Evolutionary conservation across 2,888 invertebrate genomes (phyloP).

Genomic region (Heliconius aoede): DNA sequence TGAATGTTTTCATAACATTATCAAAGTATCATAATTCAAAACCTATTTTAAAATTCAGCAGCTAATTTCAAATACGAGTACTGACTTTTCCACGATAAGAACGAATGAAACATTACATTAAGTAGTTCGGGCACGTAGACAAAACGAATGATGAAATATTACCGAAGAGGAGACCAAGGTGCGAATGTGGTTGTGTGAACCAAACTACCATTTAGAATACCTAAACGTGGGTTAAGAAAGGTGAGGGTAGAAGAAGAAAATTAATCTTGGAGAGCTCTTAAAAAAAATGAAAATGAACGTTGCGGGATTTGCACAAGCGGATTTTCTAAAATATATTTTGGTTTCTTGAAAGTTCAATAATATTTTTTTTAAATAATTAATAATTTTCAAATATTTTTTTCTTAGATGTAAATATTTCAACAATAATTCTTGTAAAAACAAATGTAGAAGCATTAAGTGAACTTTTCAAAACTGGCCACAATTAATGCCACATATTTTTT

Average conservation of each 20-base stretch:
- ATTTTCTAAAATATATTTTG: too few species aligned
- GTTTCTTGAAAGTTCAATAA: too few species aligned
- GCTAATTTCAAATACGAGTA: slow-evolving; percentile 10
- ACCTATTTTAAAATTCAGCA: neutral
- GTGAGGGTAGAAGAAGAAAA: neutral
- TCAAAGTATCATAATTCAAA: neutral
- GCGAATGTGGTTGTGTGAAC: neutral
- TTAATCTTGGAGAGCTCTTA: neutral
- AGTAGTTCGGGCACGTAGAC: slow-evolving; percentile 14
- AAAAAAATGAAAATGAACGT: too few species aligned
- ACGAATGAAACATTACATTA: slow-evolving; percentile 9
- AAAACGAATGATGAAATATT: slow-evolving; percentile 17
- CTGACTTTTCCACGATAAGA: neutral
- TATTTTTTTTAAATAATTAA: too few species aligned
- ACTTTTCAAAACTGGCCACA: too few species aligned
- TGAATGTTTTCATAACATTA: too few species aligned
- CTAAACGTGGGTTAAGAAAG: slow-evolving; percentile 1
- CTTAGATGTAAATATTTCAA: too few species aligned
- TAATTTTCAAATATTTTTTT: too few species aligned
- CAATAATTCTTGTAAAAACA: too few species aligned
- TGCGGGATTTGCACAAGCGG: too few species aligned
- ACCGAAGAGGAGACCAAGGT: slow-evolving; percentile 12
- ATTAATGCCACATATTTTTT: too few species aligned
- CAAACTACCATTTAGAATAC: slow-evolving; percentile 4
- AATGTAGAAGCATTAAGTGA: too few species aligned